Evolutionary conservation across 2,113 vertebrate genomes (phyloP).

Genomic region (Shinisaurus crocodilurus): DNA sequence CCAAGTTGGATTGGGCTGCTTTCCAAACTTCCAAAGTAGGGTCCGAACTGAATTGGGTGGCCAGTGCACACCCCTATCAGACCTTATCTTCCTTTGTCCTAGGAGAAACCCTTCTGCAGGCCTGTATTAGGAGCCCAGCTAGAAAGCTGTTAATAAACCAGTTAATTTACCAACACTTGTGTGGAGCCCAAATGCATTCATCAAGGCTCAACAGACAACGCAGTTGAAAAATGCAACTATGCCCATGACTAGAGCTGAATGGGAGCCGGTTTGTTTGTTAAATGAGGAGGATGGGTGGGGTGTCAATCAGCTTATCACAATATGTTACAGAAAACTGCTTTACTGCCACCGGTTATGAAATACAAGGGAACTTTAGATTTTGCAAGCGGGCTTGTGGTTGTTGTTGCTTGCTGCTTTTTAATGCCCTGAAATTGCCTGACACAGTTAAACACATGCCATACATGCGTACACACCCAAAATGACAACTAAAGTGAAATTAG

Average conservation of each 20-base stretch:
- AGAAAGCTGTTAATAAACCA: neutral
- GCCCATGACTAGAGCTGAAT: neutral
- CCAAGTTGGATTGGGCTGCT: no score
- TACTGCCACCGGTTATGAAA: neutral
- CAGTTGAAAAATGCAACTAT: neutral
- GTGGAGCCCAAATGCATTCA: neutral
- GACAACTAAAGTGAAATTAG: slow-evolving; percentile 65
- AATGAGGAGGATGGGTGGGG: neutral
- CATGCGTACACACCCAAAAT: slow-evolving; percentile 5
- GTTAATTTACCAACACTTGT: neutral
- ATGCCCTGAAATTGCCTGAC: slow-evolving; percentile 20
- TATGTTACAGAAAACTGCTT: neutral
- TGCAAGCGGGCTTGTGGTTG: neutral
- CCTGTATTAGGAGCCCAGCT: neutral
- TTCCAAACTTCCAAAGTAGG: no score
- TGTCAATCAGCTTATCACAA: no score
- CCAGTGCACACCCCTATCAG: neutral
- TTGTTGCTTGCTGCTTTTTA: neutral
- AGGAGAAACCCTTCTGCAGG: neutral
- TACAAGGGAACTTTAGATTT: neutral
- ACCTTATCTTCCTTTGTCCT: neutral
- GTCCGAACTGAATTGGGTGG: neutral
- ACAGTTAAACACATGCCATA: slow-evolving; percentile 1
- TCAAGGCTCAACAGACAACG: neutral
- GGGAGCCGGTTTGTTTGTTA: neutral